phyloP scores from a whole-genome alignment of 2,888 invertebrate genomes.

The Athrips mouffetella region DNA sequence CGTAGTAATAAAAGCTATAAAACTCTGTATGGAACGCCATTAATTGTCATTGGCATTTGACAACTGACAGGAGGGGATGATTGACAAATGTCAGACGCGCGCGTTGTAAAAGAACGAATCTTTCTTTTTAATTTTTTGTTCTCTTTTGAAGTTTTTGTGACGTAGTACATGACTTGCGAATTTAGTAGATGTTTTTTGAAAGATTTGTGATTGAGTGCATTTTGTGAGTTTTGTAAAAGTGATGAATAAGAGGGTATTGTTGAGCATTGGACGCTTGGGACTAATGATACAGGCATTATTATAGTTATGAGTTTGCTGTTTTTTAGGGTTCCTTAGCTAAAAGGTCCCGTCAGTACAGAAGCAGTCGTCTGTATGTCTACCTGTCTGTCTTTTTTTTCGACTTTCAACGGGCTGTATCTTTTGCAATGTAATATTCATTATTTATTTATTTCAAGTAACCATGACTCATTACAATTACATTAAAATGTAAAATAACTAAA shows the following conservation, averaged over 20 bases:
- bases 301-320: no score
- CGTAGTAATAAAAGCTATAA: constrained; percentile 70
- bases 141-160: constrained; percentile 29
- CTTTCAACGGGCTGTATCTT: no score
- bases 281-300: background rate
- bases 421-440: no score
- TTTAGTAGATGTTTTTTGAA: constrained; percentile 28
- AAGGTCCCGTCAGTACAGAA: no score
- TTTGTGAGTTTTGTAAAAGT: constrained; percentile 4
- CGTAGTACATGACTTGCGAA: constrained; percentile 44
- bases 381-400: no score
- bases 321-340: no score
- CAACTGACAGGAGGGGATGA: constrained; percentile 60
- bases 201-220: constrained; percentile 24
- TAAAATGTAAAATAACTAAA: no score
- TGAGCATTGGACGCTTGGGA: background rate
- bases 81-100: constrained; percentile 70
- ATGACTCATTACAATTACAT: no score
- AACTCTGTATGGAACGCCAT: constrained; percentile 71
- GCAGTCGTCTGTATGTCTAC: no score
- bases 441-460: no score
- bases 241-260: constrained; percentile 1
- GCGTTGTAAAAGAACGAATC: constrained; percentile 34
- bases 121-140: constrained; percentile 38
- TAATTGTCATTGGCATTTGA: constrained; percentile 77